Evolutionary conservation across 2,113 vertebrate genomes (phyloP), one percentile per base, ranked within the genome.

Genomic region (Triplophysa dalaica): DNA sequence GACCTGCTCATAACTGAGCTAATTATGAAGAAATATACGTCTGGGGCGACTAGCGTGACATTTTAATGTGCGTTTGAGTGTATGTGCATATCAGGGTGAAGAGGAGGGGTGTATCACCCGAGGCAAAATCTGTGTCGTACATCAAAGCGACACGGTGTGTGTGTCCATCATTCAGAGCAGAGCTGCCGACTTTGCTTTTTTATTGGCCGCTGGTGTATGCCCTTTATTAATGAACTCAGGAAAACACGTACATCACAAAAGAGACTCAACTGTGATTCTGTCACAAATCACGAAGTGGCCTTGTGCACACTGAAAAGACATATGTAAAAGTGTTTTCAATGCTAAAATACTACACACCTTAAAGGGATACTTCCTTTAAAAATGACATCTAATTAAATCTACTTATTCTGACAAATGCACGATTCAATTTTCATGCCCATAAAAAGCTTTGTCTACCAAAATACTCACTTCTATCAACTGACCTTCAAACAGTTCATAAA

Each of bases 1-100:
- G 43, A 29, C 2, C 68, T 12, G 22, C 48, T 54, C 10, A 54
- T 54, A 70, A 70, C 14, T 70, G 8, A 10, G 48, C 24, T 54
- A 54, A 24, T 54, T 70, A 29, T 50, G 52, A 52, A 54, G 16
- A 70, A 50, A 70, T 54, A 70, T 52, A 54, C 3, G 65, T 7
- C 41, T 21, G 17, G 11, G 22, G 22, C 21, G 65, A 67, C 41
- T 45, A 41, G 3, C 3, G 6, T 14, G 19, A 2, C 41, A 68
- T 68, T 68, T 48, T 5, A 43, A 9, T 21, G 9, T 45, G 41
- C 22, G 1, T 67, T n/a, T 67, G 64, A 67, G 38, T 43, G 64
- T 43, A 8, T 67, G 38, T 19, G 8, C 64, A 67, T 9, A 43
- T 22, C 16, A 21, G 0, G 11, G 2, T 16, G 45, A 45, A 48